phyloP scores from a whole-genome alignment of 2,888 invertebrate genomes.

The Eupithecia vulgata region DNA sequence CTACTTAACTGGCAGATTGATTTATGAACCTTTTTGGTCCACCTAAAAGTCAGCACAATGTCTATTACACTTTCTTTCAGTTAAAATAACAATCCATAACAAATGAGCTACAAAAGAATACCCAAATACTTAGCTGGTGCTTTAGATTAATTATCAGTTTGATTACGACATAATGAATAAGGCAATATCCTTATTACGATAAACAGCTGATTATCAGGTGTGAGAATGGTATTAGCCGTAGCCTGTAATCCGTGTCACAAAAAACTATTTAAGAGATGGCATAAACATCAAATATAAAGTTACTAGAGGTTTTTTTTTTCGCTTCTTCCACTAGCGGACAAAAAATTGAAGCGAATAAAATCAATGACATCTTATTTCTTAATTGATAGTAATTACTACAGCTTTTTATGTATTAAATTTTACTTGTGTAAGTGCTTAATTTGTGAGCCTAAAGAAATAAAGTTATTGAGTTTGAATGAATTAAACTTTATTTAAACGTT shows the following conservation, averaged over 20 bases:
- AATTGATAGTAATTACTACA: too few species aligned
- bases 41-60: neutral
- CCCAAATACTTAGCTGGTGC: neutral
- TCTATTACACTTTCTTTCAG: conserved; percentile 2
- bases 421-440: too few species aligned
- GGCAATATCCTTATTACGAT: conserved; percentile 7
- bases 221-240: neutral
- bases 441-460: too few species aligned
- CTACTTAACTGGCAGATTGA: neutral
- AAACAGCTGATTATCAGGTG: neutral
- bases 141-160: conserved; percentile 10
- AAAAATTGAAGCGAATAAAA: too few species aligned
- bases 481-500: too few species aligned
- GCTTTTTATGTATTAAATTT: too few species aligned
- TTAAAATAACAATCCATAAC: conserved; percentile 6
- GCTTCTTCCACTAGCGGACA: too few species aligned
- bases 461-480: too few species aligned
- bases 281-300: too few species aligned
- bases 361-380: too few species aligned
- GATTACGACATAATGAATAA: neutral
- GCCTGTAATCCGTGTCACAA: neutral
- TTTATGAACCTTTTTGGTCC: conserved; percentile 12
- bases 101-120: conserved; percentile 2
- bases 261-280: neutral
- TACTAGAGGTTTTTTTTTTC: too few species aligned